Conservation (phyloP, 2,797 vertebrate genomes). For the Sparus aurata region DNA sequence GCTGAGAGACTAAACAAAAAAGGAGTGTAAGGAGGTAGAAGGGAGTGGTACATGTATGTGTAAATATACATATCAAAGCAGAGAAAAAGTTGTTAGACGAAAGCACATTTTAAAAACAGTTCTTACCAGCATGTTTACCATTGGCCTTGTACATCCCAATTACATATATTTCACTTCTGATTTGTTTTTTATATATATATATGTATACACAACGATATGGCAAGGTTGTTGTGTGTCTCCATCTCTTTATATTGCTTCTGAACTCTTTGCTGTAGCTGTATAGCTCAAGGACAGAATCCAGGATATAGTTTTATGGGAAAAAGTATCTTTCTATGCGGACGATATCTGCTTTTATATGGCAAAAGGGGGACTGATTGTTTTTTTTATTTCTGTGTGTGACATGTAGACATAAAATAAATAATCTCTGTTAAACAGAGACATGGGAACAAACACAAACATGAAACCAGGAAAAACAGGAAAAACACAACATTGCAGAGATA, state of each 20-base stretch:
- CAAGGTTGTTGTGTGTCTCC: neutral
- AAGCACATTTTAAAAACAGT: neutral
- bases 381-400: neutral
- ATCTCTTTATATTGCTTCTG: neutral
- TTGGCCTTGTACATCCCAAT: neutral
- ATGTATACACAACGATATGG: neutral
- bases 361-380: neutral
- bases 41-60: neutral
- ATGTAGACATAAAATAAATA: constrained; percentile 1
- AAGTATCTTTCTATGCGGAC: neutral
- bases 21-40: constrained; percentile 18
- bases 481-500: constrained; percentile 1
- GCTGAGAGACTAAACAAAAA: constrained; percentile 24
- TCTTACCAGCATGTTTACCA: neutral
- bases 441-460: constrained; percentile 3
- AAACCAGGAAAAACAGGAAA: neutral
- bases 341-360: neutral
- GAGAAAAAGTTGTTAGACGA: constrained; percentile 39
- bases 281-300: constrained; percentile 3
- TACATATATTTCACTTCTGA: no score
- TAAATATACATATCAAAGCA: constrained; percentile 15
- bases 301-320: neutral
- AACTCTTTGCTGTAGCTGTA: constrained; percentile 2
- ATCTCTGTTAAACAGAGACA: neutral
- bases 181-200: neutral